These are phyloP conservation scores for Synanthedon vespiformis DNA, from an alignment of 2,888 invertebrate genomes.

Conservation along the genomic window DNA sequence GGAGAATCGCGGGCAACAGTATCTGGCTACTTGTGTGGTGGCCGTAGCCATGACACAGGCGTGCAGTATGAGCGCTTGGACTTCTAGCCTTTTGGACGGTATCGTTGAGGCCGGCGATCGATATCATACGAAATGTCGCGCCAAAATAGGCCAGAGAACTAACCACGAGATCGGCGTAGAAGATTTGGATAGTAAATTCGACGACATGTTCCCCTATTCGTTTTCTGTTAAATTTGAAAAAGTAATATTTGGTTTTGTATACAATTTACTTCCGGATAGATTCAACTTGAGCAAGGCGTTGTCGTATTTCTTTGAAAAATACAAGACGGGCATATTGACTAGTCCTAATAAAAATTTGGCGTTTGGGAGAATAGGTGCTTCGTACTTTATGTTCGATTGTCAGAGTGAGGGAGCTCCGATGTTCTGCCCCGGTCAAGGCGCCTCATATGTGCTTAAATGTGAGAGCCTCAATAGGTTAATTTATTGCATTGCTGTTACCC, in stretches of 20 bases:
- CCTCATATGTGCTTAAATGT: slow-evolving; percentile 72
- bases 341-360: slow-evolving; percentile 65
- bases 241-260: slow-evolving; percentile 73
- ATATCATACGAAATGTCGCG: slow-evolving; percentile 65
- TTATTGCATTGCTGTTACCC: slow-evolving; percentile 72
- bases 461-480: slow-evolving; percentile 71
- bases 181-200: slow-evolving; percentile 66
- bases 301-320: slow-evolving; percentile 69
- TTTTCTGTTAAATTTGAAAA: slow-evolving; percentile 70
- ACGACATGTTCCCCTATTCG: slow-evolving; percentile 67
- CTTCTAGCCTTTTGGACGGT: slow-evolving; percentile 71
- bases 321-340: slow-evolving; percentile 65
- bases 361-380: slow-evolving; percentile 59
- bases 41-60: slow-evolving; percentile 70
- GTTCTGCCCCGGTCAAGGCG: slow-evolving; percentile 69
- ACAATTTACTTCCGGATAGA: slow-evolving; percentile 62
- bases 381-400: slow-evolving; percentile 78
- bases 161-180: slow-evolving; percentile 71
- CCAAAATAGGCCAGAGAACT: slow-evolving; percentile 39
- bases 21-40: slow-evolving; percentile 71
- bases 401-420: slow-evolving; percentile 72
- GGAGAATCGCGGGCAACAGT: slow-evolving; percentile 73
- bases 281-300: slow-evolving; percentile 75
- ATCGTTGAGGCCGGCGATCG: slow-evolving; percentile 71
- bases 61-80: slow-evolving; percentile 74